A percentile compares a stretch with the other conserved stretches of the same genome.
phyloP scores from a whole-genome alignment of 2,888 invertebrate genomes.

The Brenthis ino region DNA sequence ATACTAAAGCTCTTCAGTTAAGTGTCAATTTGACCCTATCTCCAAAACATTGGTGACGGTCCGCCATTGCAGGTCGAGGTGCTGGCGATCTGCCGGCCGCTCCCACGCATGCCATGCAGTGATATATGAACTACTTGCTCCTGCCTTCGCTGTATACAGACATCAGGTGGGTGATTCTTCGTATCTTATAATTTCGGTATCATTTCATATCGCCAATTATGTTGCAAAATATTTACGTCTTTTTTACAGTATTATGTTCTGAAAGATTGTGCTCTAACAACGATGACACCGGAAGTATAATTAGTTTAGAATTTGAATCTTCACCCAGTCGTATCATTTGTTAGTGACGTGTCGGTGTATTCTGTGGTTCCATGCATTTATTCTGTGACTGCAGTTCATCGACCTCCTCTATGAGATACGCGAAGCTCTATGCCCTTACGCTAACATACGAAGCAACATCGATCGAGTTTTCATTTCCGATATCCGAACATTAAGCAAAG shows the following conservation, averaged over 20 bases:
- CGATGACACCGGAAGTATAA: constrained; percentile 25
- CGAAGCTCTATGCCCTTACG: constrained; percentile 61
- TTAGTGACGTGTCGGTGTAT: constrained; percentile 34
- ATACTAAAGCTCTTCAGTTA: constrained; percentile 12
- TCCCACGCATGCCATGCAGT: constrained; percentile 64
- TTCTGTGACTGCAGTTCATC: constrained; percentile 73
- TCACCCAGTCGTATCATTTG: constrained; percentile 31
- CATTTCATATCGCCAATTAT: constrained; percentile 7
- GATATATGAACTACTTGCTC: constrained; percentile 42
- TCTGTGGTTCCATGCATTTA: constrained; percentile 54
- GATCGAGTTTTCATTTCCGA: constrained; percentile 42
- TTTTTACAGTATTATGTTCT: not conserved
- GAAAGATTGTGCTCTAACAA: constrained; percentile 1
- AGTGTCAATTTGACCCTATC: constrained; percentile 33
- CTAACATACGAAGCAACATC: constrained; percentile 69
- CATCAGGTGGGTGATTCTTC: constrained; percentile 38
- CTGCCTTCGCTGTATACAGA: constrained; percentile 70
- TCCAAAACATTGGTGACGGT: constrained; percentile 24
- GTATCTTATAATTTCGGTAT: constrained; percentile 40
- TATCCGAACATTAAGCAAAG: constrained; percentile 38
- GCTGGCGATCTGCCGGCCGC: constrained; percentile 40
- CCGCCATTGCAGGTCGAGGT: constrained; percentile 36
- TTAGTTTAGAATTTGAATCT: constrained; percentile 14
- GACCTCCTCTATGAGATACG: constrained; percentile 62
- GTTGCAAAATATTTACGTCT: not conserved